Evolutionary conservation across 2,113 vertebrate species (phyloP).

Genomic region (Leiothrix lutea): DNA sequence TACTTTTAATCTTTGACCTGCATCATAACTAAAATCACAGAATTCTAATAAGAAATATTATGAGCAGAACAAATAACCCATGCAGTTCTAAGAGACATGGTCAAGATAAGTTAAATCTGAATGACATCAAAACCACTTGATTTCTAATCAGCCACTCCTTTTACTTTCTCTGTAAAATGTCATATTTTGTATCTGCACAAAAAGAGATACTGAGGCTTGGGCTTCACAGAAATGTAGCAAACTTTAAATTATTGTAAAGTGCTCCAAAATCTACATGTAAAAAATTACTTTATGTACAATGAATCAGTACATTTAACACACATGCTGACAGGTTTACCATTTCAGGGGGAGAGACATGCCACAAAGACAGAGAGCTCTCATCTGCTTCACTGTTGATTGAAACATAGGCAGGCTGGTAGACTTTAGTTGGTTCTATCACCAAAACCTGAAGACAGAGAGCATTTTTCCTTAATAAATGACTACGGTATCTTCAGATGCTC

Average conservation of each 20-base stretch:
- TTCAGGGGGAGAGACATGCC: constrained; percentile 89
- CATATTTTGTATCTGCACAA: background rate
- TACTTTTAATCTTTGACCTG: background rate
- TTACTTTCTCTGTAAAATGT: background rate
- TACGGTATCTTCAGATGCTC: background rate
- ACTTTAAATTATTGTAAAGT: background rate
- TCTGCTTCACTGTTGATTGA: constrained; percentile 93
- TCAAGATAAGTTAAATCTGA: background rate
- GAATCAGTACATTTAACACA: background rate
- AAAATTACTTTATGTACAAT: background rate
- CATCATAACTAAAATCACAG: background rate
- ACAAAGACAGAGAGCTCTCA: constrained; percentile 89
- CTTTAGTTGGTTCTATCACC: constrained; percentile 89
- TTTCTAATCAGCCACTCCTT: background rate
- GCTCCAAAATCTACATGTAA: background rate
- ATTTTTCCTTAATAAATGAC: background rate
- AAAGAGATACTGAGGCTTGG: background rate
- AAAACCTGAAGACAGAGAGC: constrained; percentile 80
- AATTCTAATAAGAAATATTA: background rate
- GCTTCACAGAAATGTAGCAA: background rate
- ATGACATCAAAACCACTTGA: background rate
- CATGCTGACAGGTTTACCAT: constrained; percentile 73
- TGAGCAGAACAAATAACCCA: background rate
- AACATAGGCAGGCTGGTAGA: constrained; percentile 93
- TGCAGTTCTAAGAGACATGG: background rate